Percentiles rank a stretch among this genome's conserved stretches.
Evolutionary conservation across 1,140 invertebrate genomes (phyloP).

Genomic region (Sycophila sp.): DNA sequence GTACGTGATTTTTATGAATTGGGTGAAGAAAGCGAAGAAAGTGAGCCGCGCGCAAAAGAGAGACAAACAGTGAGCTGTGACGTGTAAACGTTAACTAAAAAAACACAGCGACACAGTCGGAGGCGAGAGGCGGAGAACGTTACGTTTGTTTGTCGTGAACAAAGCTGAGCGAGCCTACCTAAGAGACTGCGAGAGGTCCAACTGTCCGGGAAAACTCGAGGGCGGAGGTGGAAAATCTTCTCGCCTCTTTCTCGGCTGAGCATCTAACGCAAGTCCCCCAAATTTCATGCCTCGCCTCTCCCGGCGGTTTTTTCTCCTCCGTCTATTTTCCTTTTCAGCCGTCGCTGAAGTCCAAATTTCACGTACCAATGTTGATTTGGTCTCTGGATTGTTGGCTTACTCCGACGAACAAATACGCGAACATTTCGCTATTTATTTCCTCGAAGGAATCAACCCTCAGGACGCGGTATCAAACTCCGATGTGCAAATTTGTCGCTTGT

Average conservation of each 20-base stretch:
- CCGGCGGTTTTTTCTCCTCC: too few relatives aligned
- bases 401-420: too few relatives aligned
- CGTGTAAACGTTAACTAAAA: slow-evolving; percentile 9
- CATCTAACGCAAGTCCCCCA: too few relatives aligned
- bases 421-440: too few relatives aligned
- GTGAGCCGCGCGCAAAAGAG: slow-evolving; percentile 13
- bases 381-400: too few relatives aligned
- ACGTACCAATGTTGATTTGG: too few relatives aligned
- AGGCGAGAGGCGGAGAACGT: slow-evolving; percentile 12
- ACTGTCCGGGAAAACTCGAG: slow-evolving; percentile 9
- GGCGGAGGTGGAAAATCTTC: slow-evolving; percentile 23
- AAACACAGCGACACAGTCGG: slow-evolving; percentile 17
- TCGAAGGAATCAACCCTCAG: too few relatives aligned
- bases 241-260: background rate
- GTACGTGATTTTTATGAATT: slow-evolving; percentile 34
- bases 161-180: slow-evolving; percentile 19
- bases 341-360: too few relatives aligned
- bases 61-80: background rate
- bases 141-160: slow-evolving; percentile 35
- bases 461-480: too few relatives aligned
- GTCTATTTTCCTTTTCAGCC: too few relatives aligned
- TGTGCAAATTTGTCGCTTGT: too few relatives aligned
- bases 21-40: background rate
- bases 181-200: background rate
- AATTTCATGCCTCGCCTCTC: too few relatives aligned